These are phyloP conservation scores for Girardinichthys multiradiatus DNA, from an alignment of 2,113 vertebrate genomes.

Conservation along the genomic window DNA sequence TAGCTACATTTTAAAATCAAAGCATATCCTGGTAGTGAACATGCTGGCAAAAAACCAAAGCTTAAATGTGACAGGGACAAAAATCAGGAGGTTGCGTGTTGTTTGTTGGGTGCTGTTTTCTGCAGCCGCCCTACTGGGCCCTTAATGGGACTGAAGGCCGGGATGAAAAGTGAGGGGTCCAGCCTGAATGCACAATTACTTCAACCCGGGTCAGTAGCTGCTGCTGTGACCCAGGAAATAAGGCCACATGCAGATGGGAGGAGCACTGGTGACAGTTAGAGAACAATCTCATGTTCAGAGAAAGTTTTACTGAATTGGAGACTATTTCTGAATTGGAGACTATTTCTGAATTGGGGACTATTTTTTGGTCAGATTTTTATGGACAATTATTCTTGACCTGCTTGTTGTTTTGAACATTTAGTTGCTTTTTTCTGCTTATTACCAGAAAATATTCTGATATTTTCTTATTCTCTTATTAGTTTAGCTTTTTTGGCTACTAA, in stretches of 20 bases:
- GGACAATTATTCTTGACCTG: too few relatives aligned
- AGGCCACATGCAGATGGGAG: neutral
- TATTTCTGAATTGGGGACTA: neutral
- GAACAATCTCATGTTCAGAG: neutral
- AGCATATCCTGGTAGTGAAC: neutral
- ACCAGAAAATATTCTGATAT: too few relatives aligned
- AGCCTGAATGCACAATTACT: neutral
- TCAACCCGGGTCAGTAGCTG: neutral
- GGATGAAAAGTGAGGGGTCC: neutral
- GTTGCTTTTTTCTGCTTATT: too few relatives aligned
- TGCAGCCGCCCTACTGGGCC: neutral
- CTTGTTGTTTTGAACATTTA: too few relatives aligned
- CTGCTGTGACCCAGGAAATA: neutral
- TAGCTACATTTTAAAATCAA: too few relatives aligned
- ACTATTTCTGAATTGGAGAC: neutral
- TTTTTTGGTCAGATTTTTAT: neutral
- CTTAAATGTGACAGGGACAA: neutral
- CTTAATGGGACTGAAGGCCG: neutral
- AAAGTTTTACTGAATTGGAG: neutral
- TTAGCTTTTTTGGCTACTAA: too few relatives aligned
- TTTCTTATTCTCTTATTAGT: too few relatives aligned
- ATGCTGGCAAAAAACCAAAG: neutral
- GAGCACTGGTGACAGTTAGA: neutral
- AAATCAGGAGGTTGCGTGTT: neutral
- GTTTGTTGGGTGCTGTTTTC: neutral